Conservation (phyloP, 1,140 invertebrate species). For the Caenorhabditis latens region DNA sequence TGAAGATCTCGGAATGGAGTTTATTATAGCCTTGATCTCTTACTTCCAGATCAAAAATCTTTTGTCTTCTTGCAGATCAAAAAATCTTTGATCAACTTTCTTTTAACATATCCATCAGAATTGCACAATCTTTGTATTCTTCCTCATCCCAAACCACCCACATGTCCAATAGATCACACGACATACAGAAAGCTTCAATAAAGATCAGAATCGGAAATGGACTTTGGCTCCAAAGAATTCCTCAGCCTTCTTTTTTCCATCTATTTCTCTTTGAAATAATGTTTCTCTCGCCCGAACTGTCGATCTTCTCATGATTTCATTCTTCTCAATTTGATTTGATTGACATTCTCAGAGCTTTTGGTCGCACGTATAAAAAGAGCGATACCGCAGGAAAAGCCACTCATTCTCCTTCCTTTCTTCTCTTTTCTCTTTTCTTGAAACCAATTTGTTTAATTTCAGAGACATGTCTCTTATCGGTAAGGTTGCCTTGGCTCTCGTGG, state of each 20-base stretch:
- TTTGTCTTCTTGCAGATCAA: too few relatives aligned
- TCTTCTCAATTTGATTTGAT: background rate
- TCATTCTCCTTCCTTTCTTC: background rate
- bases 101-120: background rate
- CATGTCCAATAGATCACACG: background rate
- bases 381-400: too few relatives aligned
- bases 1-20: too few relatives aligned
- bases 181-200: background rate
- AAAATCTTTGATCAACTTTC: too few relatives aligned
- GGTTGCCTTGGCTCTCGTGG: background rate
- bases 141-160: background rate
- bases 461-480: slow-evolving; percentile 8
- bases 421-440: background rate
- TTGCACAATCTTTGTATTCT: background rate
- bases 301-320: slow-evolving; percentile 48
- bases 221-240: background rate
- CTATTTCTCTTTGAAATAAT: background rate
- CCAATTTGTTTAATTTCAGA: background rate
- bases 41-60: too few relatives aligned
- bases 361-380: background rate
- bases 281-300: slow-evolving; percentile 6
- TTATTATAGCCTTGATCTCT: too few relatives aligned
- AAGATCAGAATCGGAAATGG: background rate
- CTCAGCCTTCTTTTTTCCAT: background rate
- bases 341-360: background rate